These are phyloP conservation scores for Tiaroga cobitis DNA, from an alignment of 2,797 vertebrate species.

Conservation along the genomic window DNA sequence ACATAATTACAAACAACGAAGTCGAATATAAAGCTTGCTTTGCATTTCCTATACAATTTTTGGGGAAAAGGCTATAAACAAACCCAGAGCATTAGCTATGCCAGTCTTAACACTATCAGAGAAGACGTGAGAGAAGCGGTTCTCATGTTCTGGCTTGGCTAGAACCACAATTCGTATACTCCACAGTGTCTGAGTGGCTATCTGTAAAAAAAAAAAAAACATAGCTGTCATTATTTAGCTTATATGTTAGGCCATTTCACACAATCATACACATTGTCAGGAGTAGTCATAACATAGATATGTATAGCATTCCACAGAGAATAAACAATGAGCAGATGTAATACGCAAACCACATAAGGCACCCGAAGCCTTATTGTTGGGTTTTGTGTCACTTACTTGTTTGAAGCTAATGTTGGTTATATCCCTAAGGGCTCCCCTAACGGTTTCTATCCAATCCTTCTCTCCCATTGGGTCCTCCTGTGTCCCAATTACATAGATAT, in stretches of 20 bases:
- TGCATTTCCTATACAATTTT: neutral
- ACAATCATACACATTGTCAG: neutral
- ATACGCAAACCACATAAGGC: neutral
- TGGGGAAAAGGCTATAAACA: constrained; percentile 52
- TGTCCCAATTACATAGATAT: constrained; percentile 95
- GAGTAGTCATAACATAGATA: neutral
- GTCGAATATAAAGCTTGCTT: neutral
- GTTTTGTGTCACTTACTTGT: constrained; percentile 74
- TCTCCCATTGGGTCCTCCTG: constrained; percentile 94
- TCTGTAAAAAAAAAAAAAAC: constrained; percentile 70
- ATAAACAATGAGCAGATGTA: neutral
- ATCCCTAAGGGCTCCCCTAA: constrained; percentile 86
- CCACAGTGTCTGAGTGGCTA: constrained; percentile 95
- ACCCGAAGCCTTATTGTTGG: neutral
- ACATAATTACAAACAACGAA: neutral
- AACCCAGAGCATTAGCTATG: constrained; percentile 96
- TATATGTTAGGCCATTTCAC: neutral
- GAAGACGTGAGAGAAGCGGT: constrained; percentile 94
- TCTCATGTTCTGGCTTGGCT: constrained; percentile 94
- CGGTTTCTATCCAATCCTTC: constrained; percentile 90
- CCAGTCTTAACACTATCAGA: constrained; percentile 95
- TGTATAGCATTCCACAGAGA: neutral
- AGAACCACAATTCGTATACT: constrained; percentile 93
- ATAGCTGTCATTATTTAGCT: neutral
- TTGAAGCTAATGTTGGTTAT: constrained; percentile 95